Percentiles rank a stretch among this genome's conserved stretches.
Conservation (phyloP, 2,888 invertebrate species). For the Ametastegia equiseti region DNA sequence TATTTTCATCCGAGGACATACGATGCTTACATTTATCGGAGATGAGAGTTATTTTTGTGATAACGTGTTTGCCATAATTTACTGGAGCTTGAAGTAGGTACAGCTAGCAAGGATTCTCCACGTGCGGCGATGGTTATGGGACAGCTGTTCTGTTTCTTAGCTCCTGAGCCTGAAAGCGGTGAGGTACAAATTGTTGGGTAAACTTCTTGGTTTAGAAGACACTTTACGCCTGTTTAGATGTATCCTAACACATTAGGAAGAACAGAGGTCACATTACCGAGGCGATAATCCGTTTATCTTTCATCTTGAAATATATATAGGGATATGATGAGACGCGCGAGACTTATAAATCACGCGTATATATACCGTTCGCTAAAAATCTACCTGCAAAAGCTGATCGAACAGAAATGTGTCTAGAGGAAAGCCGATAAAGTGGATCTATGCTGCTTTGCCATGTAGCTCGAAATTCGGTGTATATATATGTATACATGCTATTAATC, state of each 20-base stretch:
- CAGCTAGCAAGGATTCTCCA: neutral
- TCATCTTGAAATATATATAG: neutral
- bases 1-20: neutral
- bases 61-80: neutral
- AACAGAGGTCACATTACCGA: slow-evolving; percentile 30
- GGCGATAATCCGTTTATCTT: slow-evolving; percentile 32
- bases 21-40: neutral
- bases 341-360: neutral
- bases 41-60: neutral
- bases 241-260: slow-evolving; percentile 30
- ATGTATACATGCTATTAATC: neutral
- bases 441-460: neutral
- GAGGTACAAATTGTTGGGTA: slow-evolving; percentile 18
- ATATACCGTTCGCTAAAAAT: neutral
- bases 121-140: no score
- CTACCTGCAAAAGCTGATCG: neutral
- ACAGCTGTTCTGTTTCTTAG: neutral
- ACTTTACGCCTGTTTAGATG: slow-evolving; percentile 29
- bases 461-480: slow-evolving; percentile 15
- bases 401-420: neutral
- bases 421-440: slow-evolving; percentile 29
- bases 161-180: neutral
- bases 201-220: slow-evolving; percentile 13
- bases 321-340: neutral
- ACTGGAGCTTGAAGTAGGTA: neutral